Evolutionary conservation across 1,140 invertebrate genomes (phyloP), one percentile per base, ranked within the genome.

Genomic region (Drosophila bocqueti): DNA sequence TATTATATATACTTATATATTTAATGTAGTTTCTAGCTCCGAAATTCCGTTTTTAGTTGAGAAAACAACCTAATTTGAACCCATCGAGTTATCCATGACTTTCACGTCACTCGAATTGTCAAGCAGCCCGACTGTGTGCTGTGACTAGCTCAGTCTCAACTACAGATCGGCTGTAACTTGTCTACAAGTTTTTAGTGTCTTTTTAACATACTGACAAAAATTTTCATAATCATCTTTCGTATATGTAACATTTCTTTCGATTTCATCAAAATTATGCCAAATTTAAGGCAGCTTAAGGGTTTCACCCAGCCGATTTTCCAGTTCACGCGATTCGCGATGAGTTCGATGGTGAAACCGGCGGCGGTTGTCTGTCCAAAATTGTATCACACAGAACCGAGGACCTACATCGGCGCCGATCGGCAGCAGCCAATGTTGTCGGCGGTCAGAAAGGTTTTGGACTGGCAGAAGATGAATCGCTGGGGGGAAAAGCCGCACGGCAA

Each of bases 281-380:
- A 18, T 18, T 10, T 43, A 10, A 43, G 2, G 42, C 42, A 43
- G n/a, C 2, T 10, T 11, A 18, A 5, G 42, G 4, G 9, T 9
- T 4, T 43, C 2, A 18, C 42, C 9, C 42, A 4, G 4, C 18
- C 42, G 3, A 43, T 43, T n/a, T 7, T 16, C 3, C 42, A n/a
- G n/a, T 4, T 11, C 9, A n/a, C 42, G 10, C 4, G 36, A 18
- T 10, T 8, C 9, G 10, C n/a, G 3, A 5, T 43, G 1, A 0
- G 4, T 10, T 4, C n/a, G 4, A 4, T 43, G n/a, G 2, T 18
- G n/a, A 4, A 10, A 43, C 42, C 42, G 4, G 10, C 18, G 42
- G n/a, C 18, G 42, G 10, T 34, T 0, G 8, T 3, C 8, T 3
- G n/a, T 3, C 10, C 4, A 0, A 9, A 18, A 10, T 43, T 4